A percentile compares a stretch with the other conserved stretches of the same genome.
Conservation (phyloP, 2,797 vertebrate genomes). For the Mycteria americana region DNA sequence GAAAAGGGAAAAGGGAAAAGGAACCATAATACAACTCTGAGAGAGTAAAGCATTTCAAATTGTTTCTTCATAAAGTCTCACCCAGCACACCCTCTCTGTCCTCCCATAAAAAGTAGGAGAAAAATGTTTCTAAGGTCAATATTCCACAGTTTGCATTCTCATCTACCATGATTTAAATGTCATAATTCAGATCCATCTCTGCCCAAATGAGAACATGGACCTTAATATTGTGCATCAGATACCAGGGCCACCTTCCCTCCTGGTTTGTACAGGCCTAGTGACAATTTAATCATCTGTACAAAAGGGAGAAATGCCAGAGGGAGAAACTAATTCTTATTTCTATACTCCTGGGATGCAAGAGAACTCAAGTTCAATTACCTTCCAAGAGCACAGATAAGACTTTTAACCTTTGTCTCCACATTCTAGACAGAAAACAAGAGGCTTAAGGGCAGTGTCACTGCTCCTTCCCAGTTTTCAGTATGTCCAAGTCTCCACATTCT, state of each 20-base stretch:
- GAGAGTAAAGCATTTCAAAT: background rate
- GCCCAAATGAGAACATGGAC: background rate
- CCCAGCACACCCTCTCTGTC: background rate
- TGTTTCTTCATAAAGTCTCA: background rate
- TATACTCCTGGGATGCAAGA: background rate
- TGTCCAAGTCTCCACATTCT: background rate
- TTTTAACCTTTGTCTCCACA: background rate
- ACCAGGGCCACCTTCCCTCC: background rate
- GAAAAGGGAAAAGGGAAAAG: background rate
- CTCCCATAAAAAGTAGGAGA: background rate
- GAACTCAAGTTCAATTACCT: constrained; percentile 4
- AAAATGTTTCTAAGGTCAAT: background rate
- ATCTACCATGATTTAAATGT: background rate
- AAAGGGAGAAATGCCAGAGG: constrained; percentile 27
- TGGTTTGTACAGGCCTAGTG: background rate
- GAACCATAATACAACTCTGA: background rate
- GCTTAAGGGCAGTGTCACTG: background rate
- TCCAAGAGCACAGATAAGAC: background rate
- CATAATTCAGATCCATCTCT: constrained; percentile 23
- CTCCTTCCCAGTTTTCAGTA: background rate
- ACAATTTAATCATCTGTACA: constrained; percentile 42
- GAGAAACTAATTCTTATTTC: constrained; percentile 33
- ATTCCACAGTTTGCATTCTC: background rate
- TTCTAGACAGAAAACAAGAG: background rate
- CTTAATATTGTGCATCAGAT: constrained; percentile 10